Conservation (phyloP, 1,140 invertebrate genomes). For the Proctacanthus coquilletti region DNA sequence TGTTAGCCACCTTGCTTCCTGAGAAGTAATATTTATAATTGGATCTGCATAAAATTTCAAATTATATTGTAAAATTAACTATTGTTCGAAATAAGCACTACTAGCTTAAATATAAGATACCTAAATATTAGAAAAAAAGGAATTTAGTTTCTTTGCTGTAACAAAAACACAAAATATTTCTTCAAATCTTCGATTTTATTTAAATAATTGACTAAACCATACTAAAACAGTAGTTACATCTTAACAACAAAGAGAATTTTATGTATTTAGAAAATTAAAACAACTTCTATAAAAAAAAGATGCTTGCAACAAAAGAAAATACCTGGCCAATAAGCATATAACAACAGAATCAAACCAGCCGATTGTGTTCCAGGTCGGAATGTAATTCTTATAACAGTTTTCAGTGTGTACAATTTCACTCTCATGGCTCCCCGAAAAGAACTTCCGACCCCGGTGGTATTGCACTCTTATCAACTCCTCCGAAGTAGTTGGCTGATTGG, state of each 20-base stretch:
- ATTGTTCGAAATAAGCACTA: not conserved
- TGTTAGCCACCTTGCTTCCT: too few relatives aligned
- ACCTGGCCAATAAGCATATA: not conserved
- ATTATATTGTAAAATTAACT: not conserved
- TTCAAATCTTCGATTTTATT: not conserved
- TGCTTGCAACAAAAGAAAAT: not conserved
- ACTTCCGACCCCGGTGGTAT: slow-evolving; percentile 40
- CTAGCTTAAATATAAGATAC: not conserved
- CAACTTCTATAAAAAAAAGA: not conserved
- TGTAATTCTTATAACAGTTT: too few relatives aligned
- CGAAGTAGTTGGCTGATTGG: slow-evolving; percentile 38
- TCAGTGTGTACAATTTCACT: not conserved
- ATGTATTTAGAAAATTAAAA: not conserved
- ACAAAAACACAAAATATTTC: slow-evolving; percentile 1
- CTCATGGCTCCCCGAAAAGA: slow-evolving; percentile 35
- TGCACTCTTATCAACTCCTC: slow-evolving; percentile 28
- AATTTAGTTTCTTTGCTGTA: not conserved
- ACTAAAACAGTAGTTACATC: too few relatives aligned
- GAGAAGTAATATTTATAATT: too few relatives aligned
- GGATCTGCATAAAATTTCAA: too few relatives aligned
- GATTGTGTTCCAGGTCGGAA: not conserved
- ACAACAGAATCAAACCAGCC: not conserved
- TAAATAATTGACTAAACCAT: not conserved
- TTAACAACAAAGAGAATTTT: not conserved
- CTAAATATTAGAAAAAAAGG: not conserved